Base-by-base conservation (phyloP, 2,888 invertebrate species). In the Mythimna pallens region DNA sequence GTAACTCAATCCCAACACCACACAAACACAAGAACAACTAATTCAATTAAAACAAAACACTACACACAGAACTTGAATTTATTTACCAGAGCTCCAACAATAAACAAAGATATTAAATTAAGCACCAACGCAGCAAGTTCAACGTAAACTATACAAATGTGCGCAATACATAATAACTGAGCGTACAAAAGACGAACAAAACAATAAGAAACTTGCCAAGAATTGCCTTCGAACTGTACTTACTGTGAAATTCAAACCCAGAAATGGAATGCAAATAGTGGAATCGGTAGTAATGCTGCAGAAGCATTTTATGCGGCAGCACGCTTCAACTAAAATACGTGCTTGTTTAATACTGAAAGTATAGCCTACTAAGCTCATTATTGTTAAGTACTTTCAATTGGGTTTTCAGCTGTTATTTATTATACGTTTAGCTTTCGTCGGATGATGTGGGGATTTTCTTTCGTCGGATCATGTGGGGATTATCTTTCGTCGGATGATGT, bases 221-320 rank as follows among this genome's bases (percentile, higher is more conserved):
- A 71, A 71, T 72, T 92, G 91, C 91, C 89, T 91, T 86, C 88
- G 88, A 84, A 87, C 87, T 50, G 78, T 83, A 86, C 84, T 78
- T 83, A 87, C 84, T 78, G 89, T 77, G 78, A 75, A 92, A 92
- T 91, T 90, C 90, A 91, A 81, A 90, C 89, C 91, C 90, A 91
- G 93, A 92, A 94, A 94, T 94, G 93, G 92, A 94, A 94, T 92
- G 92, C 93, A 94, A 95, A 94, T 94, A 94, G 93, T 94, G 93
- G 90, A 94, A 92, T 88, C 90, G 88, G 88, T 88, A 87, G 89
- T 90, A 87, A 88, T 90, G 91, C 90, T 89, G 89, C 88, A 57
- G 66, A 90, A 90, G 91, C 91, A 93, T 94, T 94, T 94, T 94
- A 94, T 94, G 94, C 93, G 86, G 87, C 77, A 80, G 91, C 93